Evolutionary conservation across 2,888 invertebrate genomes (phyloP), one percentile per base, ranked within the genome.

Genomic region (Tipula helvola): DNA sequence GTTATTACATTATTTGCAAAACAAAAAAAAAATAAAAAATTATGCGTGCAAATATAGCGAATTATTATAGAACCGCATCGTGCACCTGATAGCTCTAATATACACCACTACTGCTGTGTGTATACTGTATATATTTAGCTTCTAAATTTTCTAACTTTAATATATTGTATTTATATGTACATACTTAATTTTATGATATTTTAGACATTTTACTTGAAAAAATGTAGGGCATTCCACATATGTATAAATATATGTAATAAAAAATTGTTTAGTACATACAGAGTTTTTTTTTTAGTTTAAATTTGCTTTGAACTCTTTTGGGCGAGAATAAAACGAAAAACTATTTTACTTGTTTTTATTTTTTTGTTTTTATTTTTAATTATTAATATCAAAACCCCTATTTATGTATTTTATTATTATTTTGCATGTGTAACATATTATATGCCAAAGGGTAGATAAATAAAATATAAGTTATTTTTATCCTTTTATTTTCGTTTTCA

Each of bases 361-460:
- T 71, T 71, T 28, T 71, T 52, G 52, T 52, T 71, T 28, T 71
- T 28, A 28, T 28, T 71, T 71, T 71, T 71, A 71, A 71, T 71
- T 71, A 71, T 71, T 71, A 71, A 71, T 71, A 71, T 71, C 28
- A 71, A 71, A 71, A 71, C 71, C 71, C 71, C 71, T 71, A 71
- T 71, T 71, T 71, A 71, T 71, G 28, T 28, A 71, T 71, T 71
- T 71, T 71, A 71, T 71, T 71, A 71, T 71, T 71, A 71, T 71
- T 71, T 71, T 28, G 71, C 71, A 71, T 71, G 71, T 71, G 71
- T 71, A 71, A 71, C 12, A 28, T 28, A 71, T 71, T 28, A 71
- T 71, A 71, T 71, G 71, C 71, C 71, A 71, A 71, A 71, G 71
- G 71, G 71, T 71, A 71, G 71, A 71, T 71, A 71, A 71, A 71